Conservation (phyloP, 2,113 vertebrate species). For the Sus scrofa region T2T-Sscrofa CM000819.6:72914001-72914500, state of each 20-base stretch:
- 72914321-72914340: not conserved
- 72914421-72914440: not conserved
- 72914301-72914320: not conserved
- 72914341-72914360: not conserved
- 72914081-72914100: conserved; percentile 1
- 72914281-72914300: not conserved
- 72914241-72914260: not conserved
- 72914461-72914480: not conserved
- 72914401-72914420: not conserved
- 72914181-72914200: too few relatives aligned
- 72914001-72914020: not conserved
- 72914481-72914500: not conserved
- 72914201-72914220: not conserved
- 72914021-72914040: not conserved
- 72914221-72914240: not conserved
- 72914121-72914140: too few relatives aligned
- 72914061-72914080: not conserved
- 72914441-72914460: not conserved
- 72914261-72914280: not conserved
- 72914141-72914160: too few relatives aligned
- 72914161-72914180: too few relatives aligned
- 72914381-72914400: not conserved
- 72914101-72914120: not conserved
- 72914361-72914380: not conserved
- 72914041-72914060: not conserved